Evolutionary conservation across 2,888 invertebrate species (phyloP), one percentile per base, ranked within the genome.

Genomic region (Andrena dorsata): DNA sequence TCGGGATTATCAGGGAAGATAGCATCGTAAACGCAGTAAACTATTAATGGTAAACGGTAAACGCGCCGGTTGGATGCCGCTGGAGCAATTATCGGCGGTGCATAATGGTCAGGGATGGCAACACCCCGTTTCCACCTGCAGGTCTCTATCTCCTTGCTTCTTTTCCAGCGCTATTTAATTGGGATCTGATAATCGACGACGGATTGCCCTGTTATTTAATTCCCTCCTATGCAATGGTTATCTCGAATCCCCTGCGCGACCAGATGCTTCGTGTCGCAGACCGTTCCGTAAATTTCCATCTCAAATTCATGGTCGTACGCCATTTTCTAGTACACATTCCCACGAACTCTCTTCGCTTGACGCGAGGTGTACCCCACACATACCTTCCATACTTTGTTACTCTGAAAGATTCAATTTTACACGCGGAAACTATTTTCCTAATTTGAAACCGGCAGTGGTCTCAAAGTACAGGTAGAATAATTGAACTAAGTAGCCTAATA

Each of bases 171-270:
- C 30, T 61, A 26, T 72, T 82, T 82, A 79, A 82, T 82, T 82
- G 65, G 70, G 65, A 82, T 82, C 82, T 75, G 82, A 82, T 82
- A 79, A 82, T 82, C 70, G 75, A n/a, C 71, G 79, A 82, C 71
- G 65, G 74, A 79, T 82, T 82, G 66, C 71, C 26, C n/a, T 49
- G 47, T 82, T 79, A 66, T 71, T 82, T 82, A 51, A 71, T 75
- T 53, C 41, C 74, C 49, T 26, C 32, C 60, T 26, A 20, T 23
- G 56, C 16, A 35, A 56, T 56, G 56, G 16, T 8, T 26, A 69
- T 69, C 53, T 20, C 66, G n/a, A 66, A 53, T 66, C 51, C 51
- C 20, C 51, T 51, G 51, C 30, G n/a, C 30, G 30, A 47, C 41
- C 66, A 66, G 53, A 53, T 66, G 49, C n/a, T 47, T 13, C 10